A percentile compares a stretch with the other conserved stretches of the same genome.
phyloP scores from a whole-genome alignment of 2,797 vertebrate genomes.

The Calcarius lapponicus region DNA sequence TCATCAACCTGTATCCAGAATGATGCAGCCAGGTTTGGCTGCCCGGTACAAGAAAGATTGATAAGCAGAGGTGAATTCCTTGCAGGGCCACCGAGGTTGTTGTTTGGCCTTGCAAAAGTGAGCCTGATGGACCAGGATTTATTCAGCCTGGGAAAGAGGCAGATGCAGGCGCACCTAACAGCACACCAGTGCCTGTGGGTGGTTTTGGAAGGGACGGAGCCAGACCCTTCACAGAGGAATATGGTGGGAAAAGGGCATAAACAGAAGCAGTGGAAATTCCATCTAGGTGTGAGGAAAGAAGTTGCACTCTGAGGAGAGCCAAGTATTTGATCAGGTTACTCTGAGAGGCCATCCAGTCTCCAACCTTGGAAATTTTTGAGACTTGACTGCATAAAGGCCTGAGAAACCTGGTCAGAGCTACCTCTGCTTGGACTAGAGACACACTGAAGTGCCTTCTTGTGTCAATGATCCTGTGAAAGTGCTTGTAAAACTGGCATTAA shows the following conservation, averaged over 20 bases:
- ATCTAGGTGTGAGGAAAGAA: background rate
- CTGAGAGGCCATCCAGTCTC: background rate
- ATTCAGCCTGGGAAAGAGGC: background rate
- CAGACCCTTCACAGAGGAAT: background rate
- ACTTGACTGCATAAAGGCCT: background rate
- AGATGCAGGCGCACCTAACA: background rate
- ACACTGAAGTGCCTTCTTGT: background rate
- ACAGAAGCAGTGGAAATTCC: background rate
- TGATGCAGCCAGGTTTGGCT: background rate
- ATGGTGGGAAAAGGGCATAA: background rate
- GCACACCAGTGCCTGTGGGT: background rate
- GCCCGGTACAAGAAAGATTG: background rate
- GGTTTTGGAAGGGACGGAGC: background rate
- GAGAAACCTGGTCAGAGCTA: background rate
- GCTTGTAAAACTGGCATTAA: background rate
- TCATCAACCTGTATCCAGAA: background rate
- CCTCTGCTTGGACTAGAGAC: background rate
- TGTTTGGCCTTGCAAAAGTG: background rate
- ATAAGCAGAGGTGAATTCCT: background rate
- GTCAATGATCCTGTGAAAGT: background rate
- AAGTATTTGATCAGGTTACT: background rate
- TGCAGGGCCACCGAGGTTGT: background rate
- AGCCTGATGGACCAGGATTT: background rate
- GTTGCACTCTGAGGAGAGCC: background rate
- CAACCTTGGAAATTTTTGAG: background rate